Evolutionary conservation across 2,113 vertebrate genomes (phyloP), one percentile per base, ranked within the genome.

Genomic region (human (Homo sapiens)): DNA sequence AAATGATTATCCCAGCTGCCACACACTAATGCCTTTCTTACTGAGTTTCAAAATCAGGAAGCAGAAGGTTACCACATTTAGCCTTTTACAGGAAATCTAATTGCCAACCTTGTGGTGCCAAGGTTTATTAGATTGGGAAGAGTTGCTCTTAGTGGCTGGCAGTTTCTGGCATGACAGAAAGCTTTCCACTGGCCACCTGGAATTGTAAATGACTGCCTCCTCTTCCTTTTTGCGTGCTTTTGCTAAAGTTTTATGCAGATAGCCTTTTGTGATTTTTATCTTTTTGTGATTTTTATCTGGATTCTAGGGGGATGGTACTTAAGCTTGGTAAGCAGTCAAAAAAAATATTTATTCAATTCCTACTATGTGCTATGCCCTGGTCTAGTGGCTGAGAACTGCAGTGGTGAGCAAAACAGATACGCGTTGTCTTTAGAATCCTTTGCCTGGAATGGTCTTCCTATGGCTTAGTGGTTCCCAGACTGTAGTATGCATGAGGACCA

Each of bases 1-100:
- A 95, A 98, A 96, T 98, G 78, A 94, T 55, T 97, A 97, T 96
- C 95, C 98, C 97, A 98, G 98, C 97, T 98, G 98, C 90, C 81
- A 52, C 90, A 50, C 94, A 59, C 83, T 92, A 87, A 85, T 97
- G 95, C 96, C 84, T 96, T 97, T 97, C 96, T 97, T 93, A 97
- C 96, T 70, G 94, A 90, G 97, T 93, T 97, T 97, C 92, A 95
- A 92, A 96, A 96, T 2, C 66, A 75, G 97, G 95, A 97, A 97
- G 97, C 98, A 57, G 75, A 98, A 97, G 59, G 89, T 92, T 64
- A 68, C 93, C 61, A 40, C 95, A 82, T 86, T 98, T 92, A 97
- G 98, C 96, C 85, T 93, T 93, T 70, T 97, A 90, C 4, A 97
- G 97, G 85, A 95, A 97, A 94, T 82, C 93, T 93, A n/a, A n/a